A percentile compares a stretch with the other conserved stretches of the same genome.
These are phyloP conservation scores for Gymnosoma rotundatum DNA, from an alignment of 2,888 invertebrate species.

Conservation along the genomic window DNA sequence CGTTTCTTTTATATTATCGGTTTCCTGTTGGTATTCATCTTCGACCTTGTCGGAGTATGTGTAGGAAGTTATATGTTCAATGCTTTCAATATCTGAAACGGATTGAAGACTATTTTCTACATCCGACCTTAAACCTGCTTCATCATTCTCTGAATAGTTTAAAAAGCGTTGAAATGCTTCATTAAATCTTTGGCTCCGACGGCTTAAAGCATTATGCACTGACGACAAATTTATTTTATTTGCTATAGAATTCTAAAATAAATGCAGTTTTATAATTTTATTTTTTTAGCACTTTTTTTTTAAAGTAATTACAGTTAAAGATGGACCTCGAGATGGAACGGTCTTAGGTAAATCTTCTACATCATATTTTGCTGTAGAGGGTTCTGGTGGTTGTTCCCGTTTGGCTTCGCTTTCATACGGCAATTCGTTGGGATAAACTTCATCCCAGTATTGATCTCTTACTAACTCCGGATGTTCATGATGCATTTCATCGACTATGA, in stretches of 20 bases:
- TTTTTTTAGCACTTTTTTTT: background rate
- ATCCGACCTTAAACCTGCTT: background rate
- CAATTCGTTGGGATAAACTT: slow-evolving; percentile 91
- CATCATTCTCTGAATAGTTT: background rate
- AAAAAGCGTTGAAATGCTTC: slow-evolving; percentile 43
- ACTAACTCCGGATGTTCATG: slow-evolving; percentile 94
- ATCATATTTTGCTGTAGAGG: slow-evolving; percentile 69
- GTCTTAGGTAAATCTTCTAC: slow-evolving; percentile 71
- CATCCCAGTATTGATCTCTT: slow-evolving; percentile 95
- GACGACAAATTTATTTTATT: background rate
- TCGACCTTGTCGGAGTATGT: background rate
- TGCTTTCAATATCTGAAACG: slow-evolving; percentile 23
- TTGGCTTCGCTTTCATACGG: slow-evolving; percentile 86
- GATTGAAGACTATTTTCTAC: slow-evolving; percentile 33
- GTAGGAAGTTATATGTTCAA: slow-evolving; percentile 55
- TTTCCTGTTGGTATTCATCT: background rate
- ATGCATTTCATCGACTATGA: slow-evolving; percentile 97
- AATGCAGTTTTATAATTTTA: background rate
- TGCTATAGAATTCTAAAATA: slow-evolving; percentile 8
- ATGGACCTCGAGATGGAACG: background rate
- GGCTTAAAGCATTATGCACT: slow-evolving; percentile 20
- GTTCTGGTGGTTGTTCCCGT: slow-evolving; percentile 66
- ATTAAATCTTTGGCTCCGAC: slow-evolving; percentile 42
- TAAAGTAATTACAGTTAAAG: background rate
- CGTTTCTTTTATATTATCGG: background rate